Percentiles rank a stretch among this genome's conserved stretches.
phyloP scores from a whole-genome alignment of 1,140 invertebrate genomes.

The Polyergus mexicanus region DNA sequence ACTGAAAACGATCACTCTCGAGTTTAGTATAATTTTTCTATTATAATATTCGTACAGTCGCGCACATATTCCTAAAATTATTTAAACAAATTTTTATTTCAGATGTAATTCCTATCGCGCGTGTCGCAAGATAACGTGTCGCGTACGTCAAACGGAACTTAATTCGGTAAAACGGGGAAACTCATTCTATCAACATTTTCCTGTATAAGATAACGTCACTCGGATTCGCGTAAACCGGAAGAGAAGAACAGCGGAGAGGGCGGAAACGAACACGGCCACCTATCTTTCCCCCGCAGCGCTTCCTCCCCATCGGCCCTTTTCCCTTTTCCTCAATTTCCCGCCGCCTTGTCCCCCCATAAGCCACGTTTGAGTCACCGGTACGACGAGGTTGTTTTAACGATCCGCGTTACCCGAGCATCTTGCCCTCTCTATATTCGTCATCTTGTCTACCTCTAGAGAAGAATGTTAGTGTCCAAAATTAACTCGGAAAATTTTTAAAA shows the following conservation, averaged over 20 bases:
- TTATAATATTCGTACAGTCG: not conserved
- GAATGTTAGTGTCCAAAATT: conserved; percentile 22
- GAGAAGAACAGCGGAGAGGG: conserved; percentile 59
- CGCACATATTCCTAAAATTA: not conserved
- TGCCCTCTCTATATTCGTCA: conserved; percentile 8
- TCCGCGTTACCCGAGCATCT: conserved; percentile 76
- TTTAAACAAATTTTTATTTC: not conserved
- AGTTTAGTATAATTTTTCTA: not conserved
- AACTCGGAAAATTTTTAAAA: not conserved
- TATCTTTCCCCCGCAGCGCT: not conserved
- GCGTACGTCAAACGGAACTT: conserved; percentile 18
- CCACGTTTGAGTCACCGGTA: conserved; percentile 75
- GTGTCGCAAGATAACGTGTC: not conserved
- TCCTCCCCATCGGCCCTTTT: conserved; percentile 44
- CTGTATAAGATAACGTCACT: conserved; percentile 48
- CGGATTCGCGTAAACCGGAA: conserved; percentile 68
- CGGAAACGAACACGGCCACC: conserved; percentile 60
- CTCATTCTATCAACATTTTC: conserved; percentile 65
- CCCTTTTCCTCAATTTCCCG: conserved; percentile 50
- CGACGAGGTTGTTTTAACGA: conserved; percentile 72
- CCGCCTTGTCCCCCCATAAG: conserved; percentile 72
- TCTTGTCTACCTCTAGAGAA: conserved; percentile 33
- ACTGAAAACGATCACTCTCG: not conserved
- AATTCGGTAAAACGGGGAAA: conserved; percentile 34
- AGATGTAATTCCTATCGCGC: not conserved